These are phyloP conservation scores for Drosophila tripunctata DNA, from an alignment of 2,888 invertebrate genomes.

Conservation along the genomic window DNA sequence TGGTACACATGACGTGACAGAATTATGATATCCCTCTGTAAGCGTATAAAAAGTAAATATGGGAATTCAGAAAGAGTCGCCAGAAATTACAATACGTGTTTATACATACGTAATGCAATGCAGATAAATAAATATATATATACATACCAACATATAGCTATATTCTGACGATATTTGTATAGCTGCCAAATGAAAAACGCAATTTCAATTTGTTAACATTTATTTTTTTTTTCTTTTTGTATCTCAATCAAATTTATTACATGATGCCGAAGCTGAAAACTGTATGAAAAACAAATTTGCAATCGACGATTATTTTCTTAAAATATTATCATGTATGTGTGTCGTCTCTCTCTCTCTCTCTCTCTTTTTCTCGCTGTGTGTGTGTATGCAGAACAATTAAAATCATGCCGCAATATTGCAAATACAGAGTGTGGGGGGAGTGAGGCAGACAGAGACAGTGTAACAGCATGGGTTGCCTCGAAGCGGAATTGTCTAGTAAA, in stretches of 20 bases:
- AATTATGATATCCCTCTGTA: background rate
- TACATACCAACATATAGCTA: background rate
- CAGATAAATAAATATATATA: background rate
- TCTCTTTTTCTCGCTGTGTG: conserved; percentile 15
- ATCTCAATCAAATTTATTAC: conserved; percentile 77
- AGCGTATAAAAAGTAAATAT: background rate
- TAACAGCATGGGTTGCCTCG: conserved; percentile 28
- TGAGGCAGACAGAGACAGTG: conserved; percentile 19
- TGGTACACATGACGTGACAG: background rate
- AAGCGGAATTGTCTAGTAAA: conserved; percentile 83
- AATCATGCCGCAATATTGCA: conserved; percentile 63
- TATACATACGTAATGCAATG: conserved; percentile 1
- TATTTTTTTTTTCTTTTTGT: conserved; percentile 53
- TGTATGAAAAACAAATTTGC: conserved; percentile 69
- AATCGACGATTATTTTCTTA: conserved; percentile 76
- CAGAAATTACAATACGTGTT: conserved; percentile 61
- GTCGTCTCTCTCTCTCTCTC: conserved; percentile 12
- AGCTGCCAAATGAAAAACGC: conserved; percentile 32
- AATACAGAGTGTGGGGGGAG: conserved; percentile 10
- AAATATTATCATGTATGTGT: conserved; percentile 55
- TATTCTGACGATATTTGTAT: conserved; percentile 2
- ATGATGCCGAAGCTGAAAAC: conserved; percentile 27
- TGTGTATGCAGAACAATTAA: conserved; percentile 64
- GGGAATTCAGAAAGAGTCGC: conserved; percentile 39
- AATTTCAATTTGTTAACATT: conserved; percentile 75